Evolutionary conservation across 35 echinoderm and acorn worm species (phyloP).

Genomic region (Heliocidaris erythrogramma): DNA sequence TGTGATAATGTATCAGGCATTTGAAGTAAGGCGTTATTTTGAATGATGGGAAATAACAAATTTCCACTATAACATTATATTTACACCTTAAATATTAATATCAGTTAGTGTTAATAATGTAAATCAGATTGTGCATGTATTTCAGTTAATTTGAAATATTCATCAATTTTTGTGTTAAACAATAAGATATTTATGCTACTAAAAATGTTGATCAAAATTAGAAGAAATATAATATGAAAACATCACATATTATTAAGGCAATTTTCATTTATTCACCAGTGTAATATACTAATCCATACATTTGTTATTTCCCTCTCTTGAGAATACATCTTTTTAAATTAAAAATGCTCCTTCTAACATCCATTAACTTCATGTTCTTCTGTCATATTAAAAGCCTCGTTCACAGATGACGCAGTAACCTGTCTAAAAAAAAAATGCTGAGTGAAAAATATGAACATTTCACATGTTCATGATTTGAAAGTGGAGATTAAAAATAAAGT

Average conservation of each 20-base stretch:
- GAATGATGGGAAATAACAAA: not conserved
- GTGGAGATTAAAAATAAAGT: too few species aligned
- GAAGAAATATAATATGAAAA: too few species aligned
- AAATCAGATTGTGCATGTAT: too few species aligned
- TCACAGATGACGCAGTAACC: not conserved
- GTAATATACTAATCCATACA: not conserved
- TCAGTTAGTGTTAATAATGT: too few species aligned
- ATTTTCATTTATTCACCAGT: not conserved
- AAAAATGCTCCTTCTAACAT: not conserved
- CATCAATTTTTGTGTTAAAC: too few species aligned
- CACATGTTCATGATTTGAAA: too few species aligned
- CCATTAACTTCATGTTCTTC: not conserved
- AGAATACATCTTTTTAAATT: not conserved
- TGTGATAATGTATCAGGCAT: too few species aligned
- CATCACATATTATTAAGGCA: not conserved
- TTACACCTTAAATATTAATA: not conserved
- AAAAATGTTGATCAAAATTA: too few species aligned
- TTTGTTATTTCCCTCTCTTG: not conserved
- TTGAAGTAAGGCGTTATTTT: not conserved
- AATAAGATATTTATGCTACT: too few species aligned
- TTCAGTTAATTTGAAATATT: too few species aligned
- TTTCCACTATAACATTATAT: not conserved
- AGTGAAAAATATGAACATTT: too few species aligned
- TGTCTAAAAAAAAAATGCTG: too few species aligned
- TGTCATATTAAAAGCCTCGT: not conserved